Percentiles rank a stretch among this genome's conserved stretches.
These are phyloP conservation scores for Prionchulus punctatus DNA, from an alignment of 2,888 invertebrate genomes.

Conservation along the genomic window DNA sequence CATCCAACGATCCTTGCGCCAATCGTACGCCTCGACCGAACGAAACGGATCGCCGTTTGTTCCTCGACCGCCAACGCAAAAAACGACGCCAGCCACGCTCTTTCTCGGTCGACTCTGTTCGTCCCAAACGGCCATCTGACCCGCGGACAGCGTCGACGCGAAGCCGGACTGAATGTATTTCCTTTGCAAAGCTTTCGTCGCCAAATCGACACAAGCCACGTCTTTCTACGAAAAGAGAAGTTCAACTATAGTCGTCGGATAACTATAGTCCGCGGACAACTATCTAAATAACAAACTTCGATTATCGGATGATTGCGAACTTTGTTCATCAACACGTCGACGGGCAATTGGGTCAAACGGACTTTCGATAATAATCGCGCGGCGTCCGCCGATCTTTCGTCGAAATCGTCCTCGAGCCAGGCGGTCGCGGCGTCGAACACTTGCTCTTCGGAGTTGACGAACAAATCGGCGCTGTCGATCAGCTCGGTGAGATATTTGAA, in stretches of 20 bases:
- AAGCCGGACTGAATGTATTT: conserved; percentile 15
- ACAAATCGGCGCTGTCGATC: conserved; percentile 18
- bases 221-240: conserved; percentile 20
- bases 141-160: conserved; percentile 27
- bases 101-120: conserved; percentile 31
- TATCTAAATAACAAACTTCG: conserved; percentile 6
- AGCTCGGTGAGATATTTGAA: conserved; percentile 18
- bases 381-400: conserved; percentile 25
- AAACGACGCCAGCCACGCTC: conserved; percentile 38
- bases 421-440: conserved; percentile 36
- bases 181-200: conserved; percentile 33
- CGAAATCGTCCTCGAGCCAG: conserved; percentile 34
- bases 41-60: conserved; percentile 39
- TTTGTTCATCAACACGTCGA: conserved; percentile 29
- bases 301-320: conserved; percentile 18
- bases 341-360: conserved; percentile 33
- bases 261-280: no score
- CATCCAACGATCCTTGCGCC: conserved; percentile 37
- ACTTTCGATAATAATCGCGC: conserved; percentile 30
- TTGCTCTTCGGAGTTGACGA: conserved; percentile 16
- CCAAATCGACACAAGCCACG: conserved; percentile 34
- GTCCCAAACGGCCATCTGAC: conserved; percentile 12
- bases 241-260: no score
- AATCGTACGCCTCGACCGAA: conserved; percentile 37
- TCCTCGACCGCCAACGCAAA: conserved; percentile 41